Conservation (phyloP, 1,140 invertebrate genomes). For the Xylocopa sonorina region DNA sequence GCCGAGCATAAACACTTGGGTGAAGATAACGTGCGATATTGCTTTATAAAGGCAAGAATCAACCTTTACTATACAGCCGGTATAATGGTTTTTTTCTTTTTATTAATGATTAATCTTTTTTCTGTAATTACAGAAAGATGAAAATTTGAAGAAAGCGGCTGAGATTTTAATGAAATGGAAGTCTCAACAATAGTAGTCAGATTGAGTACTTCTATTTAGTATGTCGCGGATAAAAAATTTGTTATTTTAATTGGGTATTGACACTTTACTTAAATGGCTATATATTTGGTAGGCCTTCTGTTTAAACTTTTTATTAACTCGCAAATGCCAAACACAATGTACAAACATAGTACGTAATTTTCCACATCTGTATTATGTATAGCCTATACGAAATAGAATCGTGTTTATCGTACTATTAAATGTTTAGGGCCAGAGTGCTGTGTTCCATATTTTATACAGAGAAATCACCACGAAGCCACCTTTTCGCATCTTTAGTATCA, state of each 20-base stretch:
- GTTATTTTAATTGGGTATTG: neutral
- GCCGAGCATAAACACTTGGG: slow-evolving; percentile 90
- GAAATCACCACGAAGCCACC: slow-evolving; percentile 83
- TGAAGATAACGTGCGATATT: slow-evolving; percentile 94
- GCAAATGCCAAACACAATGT: too few relatives aligned
- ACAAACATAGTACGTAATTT: neutral
- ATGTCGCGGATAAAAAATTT: neutral
- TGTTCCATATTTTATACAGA: slow-evolving; percentile 25
- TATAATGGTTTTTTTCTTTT: neutral
- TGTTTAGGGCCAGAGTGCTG: neutral
- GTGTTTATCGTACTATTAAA: neutral
- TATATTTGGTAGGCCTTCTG: neutral
- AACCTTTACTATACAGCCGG: neutral
- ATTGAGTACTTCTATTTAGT: neutral
- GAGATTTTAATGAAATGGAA: slow-evolving; percentile 86
- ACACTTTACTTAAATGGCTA: neutral
- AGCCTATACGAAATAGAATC: neutral
- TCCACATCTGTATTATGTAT: neutral
- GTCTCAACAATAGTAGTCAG: slow-evolving; percentile 41
- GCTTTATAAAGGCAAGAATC: slow-evolving; percentile 93
- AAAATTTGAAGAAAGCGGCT: slow-evolving; percentile 87
- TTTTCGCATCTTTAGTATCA: slow-evolving; percentile 86
- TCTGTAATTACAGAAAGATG: slow-evolving; percentile 84
- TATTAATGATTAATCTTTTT: slow-evolving; percentile 20
- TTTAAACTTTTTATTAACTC: neutral